Evolutionary conservation across 1,140 invertebrate species (phyloP), one percentile per base, ranked within the genome.

Genomic region (Pseudomyrmex concolor): DNA sequence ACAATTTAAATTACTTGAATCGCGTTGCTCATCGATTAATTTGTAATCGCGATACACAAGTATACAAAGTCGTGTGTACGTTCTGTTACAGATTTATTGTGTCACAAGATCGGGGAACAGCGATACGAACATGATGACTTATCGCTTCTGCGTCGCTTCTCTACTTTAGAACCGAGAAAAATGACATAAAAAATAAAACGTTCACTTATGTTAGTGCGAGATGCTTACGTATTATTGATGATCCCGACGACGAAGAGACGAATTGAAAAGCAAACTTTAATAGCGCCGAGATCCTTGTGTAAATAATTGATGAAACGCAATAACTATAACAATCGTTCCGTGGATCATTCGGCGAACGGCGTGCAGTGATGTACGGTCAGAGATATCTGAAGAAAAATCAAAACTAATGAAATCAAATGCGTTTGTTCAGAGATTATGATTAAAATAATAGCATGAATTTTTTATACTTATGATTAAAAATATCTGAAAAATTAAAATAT

Each of bases 1-100:
- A 3, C 25, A 25, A 68, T 68, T 50, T 17, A 48, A 43, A 25
- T 25, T 13, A 59, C 19, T 64, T 83, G 12, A 50, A 64, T 76
- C 7, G 51, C 43, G 8, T 12, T 45, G 54, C 22, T 63, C 60
- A 4, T 48, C 60, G n/a, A 19, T 77, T 43, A 67, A 84, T 82
- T 34, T 22, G 48, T 19, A 17, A 2, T 62, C 22, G 17, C 55
- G 63, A 68, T 51, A 15, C 25, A 13, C 1, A n/a, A 12, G 34
- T 81, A 63, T 68, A 22, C 34, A 43, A 17, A 13, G 7, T 9
- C 8, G 17, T 48, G 9, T 25, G 66, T 13, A 25, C 71, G 55
- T 59, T 77, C 10, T 8, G 22, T 83, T 88, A 48, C 72, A 88
- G 87, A 83, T 78, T 70, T 59, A 72, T 64, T 19, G 83, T 57